Base-by-base conservation (phyloP, 2,888 invertebrate genomes). In the Drosophila tanythrix region DNA sequence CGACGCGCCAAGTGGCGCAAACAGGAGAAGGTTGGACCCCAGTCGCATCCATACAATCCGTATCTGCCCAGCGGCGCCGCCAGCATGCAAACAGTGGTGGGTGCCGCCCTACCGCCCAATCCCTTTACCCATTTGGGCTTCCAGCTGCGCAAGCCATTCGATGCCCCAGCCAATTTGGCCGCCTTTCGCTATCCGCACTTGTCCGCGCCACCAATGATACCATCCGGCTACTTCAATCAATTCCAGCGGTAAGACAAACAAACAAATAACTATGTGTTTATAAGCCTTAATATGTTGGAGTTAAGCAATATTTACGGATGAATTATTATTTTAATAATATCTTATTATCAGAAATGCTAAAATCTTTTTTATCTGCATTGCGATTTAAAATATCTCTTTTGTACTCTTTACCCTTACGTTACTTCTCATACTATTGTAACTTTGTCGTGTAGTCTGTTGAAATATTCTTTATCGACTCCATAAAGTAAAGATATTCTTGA, bases 1-100 rank as follows among this genome's bases (percentile, higher is more conserved):
- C 95, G 98, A 2, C 95, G 98, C 48, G 98, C 98, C 55, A 98
- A 98, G 94, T 98, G 98, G 98, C 95, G 98, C 48, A 98, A 98
- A 91, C 97, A 97, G 91, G 98, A 98, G 93, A 98, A 97, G 93
- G 98, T 98, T 68, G 98, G 98, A 0, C 98, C 98, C 0, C 96
- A 97, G 90, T 97, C 95, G 2, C 98, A 98, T 92, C 98, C 98
- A 1, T 98, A 98, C 95, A 97, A 96, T 92, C 97, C 97, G 2
- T 97, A 97, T 93, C 92, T 97, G 78, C 94, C 95, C 57, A 95
- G 95, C 53, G 94, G 94, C n/a, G 94, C 94, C 50, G 94, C 95
- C 3, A 94, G 95, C 38, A 94, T 96, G 55, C 95, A 95, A 52
- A 94, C 95, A 2, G 95, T 96, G 0, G 96, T 96, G 6, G 96